Percentiles rank a stretch among this genome's conserved stretches.
phyloP scores from a whole-genome alignment of 2,888 invertebrate species.

The Agrochola macilenta region DNA sequence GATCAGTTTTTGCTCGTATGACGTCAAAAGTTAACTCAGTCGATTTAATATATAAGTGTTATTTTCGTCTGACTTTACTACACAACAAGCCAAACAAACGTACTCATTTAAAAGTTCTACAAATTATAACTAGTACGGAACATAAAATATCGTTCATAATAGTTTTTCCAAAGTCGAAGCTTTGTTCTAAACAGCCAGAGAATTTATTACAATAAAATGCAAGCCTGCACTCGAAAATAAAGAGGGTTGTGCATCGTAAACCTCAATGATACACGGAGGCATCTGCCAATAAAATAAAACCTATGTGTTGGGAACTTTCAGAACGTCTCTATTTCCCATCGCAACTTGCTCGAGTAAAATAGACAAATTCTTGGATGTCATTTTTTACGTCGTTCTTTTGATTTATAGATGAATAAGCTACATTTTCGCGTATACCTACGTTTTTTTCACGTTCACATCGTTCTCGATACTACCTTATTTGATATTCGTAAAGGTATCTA shows the following conservation, averaged over 20 bases:
- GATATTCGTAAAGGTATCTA: not conserved
- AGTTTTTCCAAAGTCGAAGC: slow-evolving; percentile 64
- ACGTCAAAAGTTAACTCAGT: slow-evolving; percentile 10
- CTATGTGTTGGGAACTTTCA: slow-evolving; percentile 80
- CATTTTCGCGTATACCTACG: slow-evolving; percentile 8
- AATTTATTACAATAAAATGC: slow-evolving; percentile 76
- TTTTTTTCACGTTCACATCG: slow-evolving; percentile 9
- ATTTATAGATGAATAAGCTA: slow-evolving; percentile 32
- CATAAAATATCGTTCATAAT: slow-evolving; percentile 59
- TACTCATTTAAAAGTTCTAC: slow-evolving; percentile 23
- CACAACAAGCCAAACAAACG: slow-evolving; percentile 15
- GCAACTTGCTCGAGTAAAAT: slow-evolving; percentile 59
- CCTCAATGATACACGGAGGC: slow-evolving; percentile 83
- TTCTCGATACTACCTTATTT: not conserved
- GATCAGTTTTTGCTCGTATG: slow-evolving; percentile 14
- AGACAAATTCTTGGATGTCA: slow-evolving; percentile 58
- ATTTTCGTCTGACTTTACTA: not conserved
- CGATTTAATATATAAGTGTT: slow-evolving; percentile 9
- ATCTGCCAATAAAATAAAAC: slow-evolving; percentile 83
- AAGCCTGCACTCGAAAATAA: slow-evolving; percentile 78
- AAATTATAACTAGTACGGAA: slow-evolving; percentile 40
- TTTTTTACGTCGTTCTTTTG: slow-evolving; percentile 43
- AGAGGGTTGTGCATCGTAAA: slow-evolving; percentile 85
- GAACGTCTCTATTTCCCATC: slow-evolving; percentile 74
- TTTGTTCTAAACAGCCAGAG: slow-evolving; percentile 66